phyloP scores from a whole-genome alignment of 2,888 invertebrate genomes.

The Meganola albula region DNA sequence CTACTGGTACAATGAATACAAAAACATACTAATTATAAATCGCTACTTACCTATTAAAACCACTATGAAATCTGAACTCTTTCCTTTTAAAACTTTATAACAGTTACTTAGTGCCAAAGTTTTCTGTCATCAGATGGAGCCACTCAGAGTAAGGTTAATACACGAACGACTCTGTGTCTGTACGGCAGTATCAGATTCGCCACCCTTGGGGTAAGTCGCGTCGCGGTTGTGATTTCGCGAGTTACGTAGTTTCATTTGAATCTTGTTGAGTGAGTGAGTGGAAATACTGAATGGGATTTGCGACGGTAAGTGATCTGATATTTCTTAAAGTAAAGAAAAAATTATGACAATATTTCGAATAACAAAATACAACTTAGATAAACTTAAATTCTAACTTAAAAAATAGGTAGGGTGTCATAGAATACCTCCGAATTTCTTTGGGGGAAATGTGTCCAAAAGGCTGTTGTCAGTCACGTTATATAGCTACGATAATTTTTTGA shows the following conservation, averaged over 20 bases:
- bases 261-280: constrained; percentile 23
- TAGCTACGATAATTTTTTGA: no score
- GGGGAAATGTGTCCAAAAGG: no score
- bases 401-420: no score
- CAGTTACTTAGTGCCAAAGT: constrained; percentile 41
- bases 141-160: constrained; percentile 28
- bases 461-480: no score
- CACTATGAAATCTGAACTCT: constrained; percentile 23
- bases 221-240: constrained; percentile 19
- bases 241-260: constrained; percentile 14
- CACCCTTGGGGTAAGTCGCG: constrained; percentile 26
- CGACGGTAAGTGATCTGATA: constrained; percentile 29
- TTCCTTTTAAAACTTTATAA: constrained; percentile 35
- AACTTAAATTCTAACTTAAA: no score
- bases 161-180: constrained; percentile 18
- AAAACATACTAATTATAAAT: no score
- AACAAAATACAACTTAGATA: no score
- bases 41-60: no score
- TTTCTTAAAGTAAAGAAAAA: no score
- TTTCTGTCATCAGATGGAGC: constrained; percentile 43
- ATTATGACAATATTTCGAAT: no score
- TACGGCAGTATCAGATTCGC: constrained; percentile 29
- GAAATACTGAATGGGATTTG: constrained; percentile 18
- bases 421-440: no score
- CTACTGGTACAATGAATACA: no score